A percentile compares a stretch with the other conserved stretches of the same genome.
These are phyloP conservation scores for Fragum whitleyi DNA, from an alignment of 2,888 invertebrate genomes.

Conservation along the genomic window DNA sequence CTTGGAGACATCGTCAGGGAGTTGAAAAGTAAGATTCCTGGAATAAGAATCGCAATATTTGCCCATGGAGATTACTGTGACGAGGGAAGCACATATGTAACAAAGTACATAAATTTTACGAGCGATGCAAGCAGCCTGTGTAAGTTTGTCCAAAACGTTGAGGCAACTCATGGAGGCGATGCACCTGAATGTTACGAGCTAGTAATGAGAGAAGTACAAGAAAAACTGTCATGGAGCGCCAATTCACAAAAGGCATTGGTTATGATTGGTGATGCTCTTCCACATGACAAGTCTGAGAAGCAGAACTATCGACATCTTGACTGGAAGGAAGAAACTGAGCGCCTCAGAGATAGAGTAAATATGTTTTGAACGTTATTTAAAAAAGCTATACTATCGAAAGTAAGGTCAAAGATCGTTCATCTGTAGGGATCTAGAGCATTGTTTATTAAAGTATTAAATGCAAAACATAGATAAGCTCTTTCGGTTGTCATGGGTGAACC, in stretches of 20 bases:
- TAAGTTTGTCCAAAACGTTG: slow-evolving; percentile 46
- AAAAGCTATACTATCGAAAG: no score
- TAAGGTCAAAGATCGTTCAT: no score
- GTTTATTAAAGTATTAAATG: no score
- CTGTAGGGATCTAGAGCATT: no score
- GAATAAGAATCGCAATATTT: slow-evolving; percentile 54
- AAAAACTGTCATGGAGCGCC: slow-evolving; percentile 70
- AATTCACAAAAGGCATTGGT: slow-evolving; percentile 71
- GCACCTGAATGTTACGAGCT: slow-evolving; percentile 77
- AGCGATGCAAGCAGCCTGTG: slow-evolving; percentile 42
- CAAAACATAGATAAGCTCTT: no score
- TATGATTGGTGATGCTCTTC: slow-evolving; percentile 74
- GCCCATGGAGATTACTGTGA: slow-evolving; percentile 63
- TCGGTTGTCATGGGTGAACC: no score
- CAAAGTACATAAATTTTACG: slow-evolving; percentile 50
- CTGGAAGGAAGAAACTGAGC: slow-evolving; percentile 69
- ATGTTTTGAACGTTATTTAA: not conserved
- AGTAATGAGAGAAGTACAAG: slow-evolving; percentile 73
- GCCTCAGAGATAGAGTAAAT: slow-evolving; percentile 58
- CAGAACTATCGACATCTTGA: slow-evolving; percentile 65
- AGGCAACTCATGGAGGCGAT: slow-evolving; percentile 68
- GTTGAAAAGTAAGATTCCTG: slow-evolving; percentile 53
- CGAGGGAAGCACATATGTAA: slow-evolving; percentile 45
- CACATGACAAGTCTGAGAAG: slow-evolving; percentile 39
- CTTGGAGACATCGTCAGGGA: slow-evolving; percentile 51